Percentiles rank a stretch among this genome's conserved stretches.
These are phyloP conservation scores for Allophyes oxyacanthae DNA, from an alignment of 2,888 invertebrate species.

Conservation along the genomic window DNA sequence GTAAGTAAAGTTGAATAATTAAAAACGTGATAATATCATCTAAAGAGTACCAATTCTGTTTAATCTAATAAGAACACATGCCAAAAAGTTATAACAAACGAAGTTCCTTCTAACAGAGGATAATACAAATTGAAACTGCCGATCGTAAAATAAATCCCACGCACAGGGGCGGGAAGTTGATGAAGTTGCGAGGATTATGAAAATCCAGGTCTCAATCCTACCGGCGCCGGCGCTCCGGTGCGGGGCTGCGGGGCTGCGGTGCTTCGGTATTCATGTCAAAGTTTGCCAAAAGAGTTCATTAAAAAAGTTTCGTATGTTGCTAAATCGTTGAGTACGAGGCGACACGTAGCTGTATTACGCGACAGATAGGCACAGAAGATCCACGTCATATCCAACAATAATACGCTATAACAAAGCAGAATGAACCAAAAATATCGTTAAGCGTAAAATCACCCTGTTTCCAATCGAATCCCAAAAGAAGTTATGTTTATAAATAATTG, in stretches of 20 bases:
- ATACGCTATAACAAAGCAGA: too few species aligned
- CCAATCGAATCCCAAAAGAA: too few species aligned
- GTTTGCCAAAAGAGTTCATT: conserved; percentile 53
- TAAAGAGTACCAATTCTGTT: not conserved
- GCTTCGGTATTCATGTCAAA: conserved; percentile 33
- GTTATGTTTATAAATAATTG: too few species aligned
- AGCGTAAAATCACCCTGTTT: too few species aligned
- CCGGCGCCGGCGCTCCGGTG: not conserved
- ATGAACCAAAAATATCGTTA: too few species aligned
- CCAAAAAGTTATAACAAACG: conserved; percentile 20
- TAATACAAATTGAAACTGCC: conserved; percentile 50
- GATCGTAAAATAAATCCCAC: conserved; percentile 43
- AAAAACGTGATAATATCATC: too few species aligned
- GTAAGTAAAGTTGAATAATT: too few species aligned
- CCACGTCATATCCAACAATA: not conserved
- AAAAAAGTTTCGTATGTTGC: conserved; percentile 52
- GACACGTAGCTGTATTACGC: not conserved
- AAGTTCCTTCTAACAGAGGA: conserved; percentile 20
- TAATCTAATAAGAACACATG: conserved; percentile 10
- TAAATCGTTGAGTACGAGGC: conserved; percentile 21
- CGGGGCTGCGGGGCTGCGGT: not conserved
- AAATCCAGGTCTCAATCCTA: conserved; percentile 40
- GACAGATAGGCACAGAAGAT: conserved; percentile 8
- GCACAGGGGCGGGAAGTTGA: conserved; percentile 39
- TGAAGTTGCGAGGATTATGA: conserved; percentile 46